Percentiles rank a stretch among this genome's conserved stretches.
Evolutionary conservation across 2,797 vertebrate genomes (phyloP).

Genomic region (Coccyzus lansbergi): DNA sequence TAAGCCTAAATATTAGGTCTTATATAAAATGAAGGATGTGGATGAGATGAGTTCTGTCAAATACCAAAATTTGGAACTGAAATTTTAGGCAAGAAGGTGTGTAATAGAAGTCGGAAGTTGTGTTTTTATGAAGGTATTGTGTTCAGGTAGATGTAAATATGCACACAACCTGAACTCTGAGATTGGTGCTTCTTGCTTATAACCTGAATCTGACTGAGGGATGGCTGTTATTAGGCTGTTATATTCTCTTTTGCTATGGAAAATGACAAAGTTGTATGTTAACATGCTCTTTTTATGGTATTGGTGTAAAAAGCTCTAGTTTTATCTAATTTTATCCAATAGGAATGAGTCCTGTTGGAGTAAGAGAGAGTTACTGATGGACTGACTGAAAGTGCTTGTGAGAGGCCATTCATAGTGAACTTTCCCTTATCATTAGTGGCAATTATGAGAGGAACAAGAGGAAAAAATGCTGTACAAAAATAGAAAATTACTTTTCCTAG

Average conservation of each 20-base stretch:
- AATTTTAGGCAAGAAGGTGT: neutral
- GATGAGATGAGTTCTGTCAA: constrained; percentile 3
- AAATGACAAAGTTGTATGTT: neutral
- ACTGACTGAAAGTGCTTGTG: neutral
- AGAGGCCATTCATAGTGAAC: neutral
- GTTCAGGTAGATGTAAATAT: neutral
- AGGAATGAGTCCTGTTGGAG: neutral
- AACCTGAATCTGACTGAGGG: neutral
- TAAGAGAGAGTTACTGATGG: neutral
- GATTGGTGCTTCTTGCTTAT: constrained; percentile 7
- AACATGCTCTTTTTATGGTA: neutral
- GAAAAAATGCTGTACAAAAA: neutral
- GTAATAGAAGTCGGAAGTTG: neutral
- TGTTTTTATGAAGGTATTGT: neutral
- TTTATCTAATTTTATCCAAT: too few species aligned
- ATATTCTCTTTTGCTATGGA: neutral
- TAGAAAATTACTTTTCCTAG: neutral
- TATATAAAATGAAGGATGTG: neutral
- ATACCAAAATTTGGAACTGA: neutral
- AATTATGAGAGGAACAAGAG: neutral
- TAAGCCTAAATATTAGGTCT: neutral
- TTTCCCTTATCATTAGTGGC: neutral
- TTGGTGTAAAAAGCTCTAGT: neutral
- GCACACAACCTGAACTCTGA: neutral
- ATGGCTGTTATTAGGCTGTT: neutral